Conservation (phyloP, 2,888 invertebrate species). For the Phorcus lineatus region DNA sequence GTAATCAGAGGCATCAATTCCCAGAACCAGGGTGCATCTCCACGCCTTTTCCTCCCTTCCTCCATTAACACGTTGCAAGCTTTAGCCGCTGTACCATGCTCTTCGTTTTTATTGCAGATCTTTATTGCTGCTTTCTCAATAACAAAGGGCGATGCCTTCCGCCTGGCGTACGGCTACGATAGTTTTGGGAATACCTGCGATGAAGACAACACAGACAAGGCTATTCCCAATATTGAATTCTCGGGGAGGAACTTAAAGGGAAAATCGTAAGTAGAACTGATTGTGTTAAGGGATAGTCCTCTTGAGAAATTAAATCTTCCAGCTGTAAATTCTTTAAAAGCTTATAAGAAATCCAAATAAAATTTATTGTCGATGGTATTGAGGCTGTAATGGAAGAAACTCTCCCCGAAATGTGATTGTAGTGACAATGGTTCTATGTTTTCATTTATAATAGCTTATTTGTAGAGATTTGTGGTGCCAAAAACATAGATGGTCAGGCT, state of each 20-base stretch:
- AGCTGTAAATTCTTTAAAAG: not conserved
- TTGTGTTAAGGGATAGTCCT: not conserved
- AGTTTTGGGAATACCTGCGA: conserved; percentile 86
- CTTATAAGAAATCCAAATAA: conserved; percentile 14
- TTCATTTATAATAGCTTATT: too few species aligned
- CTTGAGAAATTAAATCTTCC: not conserved
- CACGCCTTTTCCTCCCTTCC: not conserved
- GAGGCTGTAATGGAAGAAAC: too few species aligned
- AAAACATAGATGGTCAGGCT: too few species aligned
- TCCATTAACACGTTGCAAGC: not conserved
- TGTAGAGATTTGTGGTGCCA: too few species aligned
- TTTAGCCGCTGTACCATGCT: not conserved
- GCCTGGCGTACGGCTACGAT: conserved; percentile 69
- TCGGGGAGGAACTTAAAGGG: conserved; percentile 87
- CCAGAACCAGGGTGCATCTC: not conserved
- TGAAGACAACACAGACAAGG: conserved; percentile 83
- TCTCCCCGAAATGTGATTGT: too few species aligned
- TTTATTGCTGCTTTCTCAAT: conserved; percentile 82
- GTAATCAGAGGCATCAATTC: too few species aligned
- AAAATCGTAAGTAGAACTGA: conserved; percentile 59
- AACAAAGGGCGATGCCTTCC: conserved; percentile 66
- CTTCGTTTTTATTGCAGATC: conserved; percentile 76
- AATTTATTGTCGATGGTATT: not conserved
- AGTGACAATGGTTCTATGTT: too few species aligned
- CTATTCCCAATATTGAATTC: conserved; percentile 83